Conservation (phyloP, 2,888 invertebrate genomes). For the Calliphora vomitoria region DNA sequence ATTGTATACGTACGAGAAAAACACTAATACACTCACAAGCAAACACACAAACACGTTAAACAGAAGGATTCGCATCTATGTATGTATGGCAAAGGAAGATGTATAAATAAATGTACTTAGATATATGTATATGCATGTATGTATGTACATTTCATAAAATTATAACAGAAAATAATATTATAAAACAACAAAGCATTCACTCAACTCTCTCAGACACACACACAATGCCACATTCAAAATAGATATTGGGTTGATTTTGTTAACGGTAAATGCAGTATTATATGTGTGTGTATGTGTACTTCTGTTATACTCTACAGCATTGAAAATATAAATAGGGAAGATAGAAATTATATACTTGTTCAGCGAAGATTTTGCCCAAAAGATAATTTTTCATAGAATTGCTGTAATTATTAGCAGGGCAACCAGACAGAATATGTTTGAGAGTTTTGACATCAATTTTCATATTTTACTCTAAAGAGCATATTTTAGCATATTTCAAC, state of each 20-base stretch:
- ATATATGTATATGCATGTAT: neutral
- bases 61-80: constrained; percentile 26
- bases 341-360: constrained; percentile 1
- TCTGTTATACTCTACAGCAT: constrained; percentile 44
- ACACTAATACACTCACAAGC: neutral
- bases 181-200: constrained; percentile 53
- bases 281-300: neutral
- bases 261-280: constrained; percentile 45
- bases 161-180: constrained; percentile 67
- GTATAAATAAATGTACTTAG: no score
- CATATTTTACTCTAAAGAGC: no score
- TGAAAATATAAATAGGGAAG: constrained; percentile 30
- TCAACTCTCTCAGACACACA: constrained; percentile 10
- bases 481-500: no score
- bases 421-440: no score
- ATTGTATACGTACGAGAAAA: neutral
- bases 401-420: no score
- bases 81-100: neutral
- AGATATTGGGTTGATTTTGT: constrained; percentile 21
- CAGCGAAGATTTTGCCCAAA: neutral
- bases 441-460: no score
- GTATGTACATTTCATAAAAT: constrained; percentile 31
- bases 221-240: constrained; percentile 7
- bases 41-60: neutral
- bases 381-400: no score